Conservation (phyloP, 2,888 invertebrate genomes). For the Himalopsyche kuldschensis region DNA sequence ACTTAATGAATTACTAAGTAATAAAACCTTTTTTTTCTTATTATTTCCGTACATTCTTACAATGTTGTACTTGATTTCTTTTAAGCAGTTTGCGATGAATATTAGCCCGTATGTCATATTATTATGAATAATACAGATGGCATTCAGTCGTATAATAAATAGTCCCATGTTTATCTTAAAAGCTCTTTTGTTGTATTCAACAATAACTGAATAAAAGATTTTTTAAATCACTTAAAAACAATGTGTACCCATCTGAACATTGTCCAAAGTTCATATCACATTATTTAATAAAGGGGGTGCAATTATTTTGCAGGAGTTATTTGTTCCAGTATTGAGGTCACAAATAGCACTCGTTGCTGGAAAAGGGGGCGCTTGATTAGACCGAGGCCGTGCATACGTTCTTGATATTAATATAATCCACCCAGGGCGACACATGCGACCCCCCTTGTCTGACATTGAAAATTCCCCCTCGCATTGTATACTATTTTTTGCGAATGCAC, state of each 20-base stretch:
- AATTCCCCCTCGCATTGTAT: not conserved
- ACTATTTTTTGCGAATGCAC: not conserved
- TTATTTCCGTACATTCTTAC: too few relatives aligned
- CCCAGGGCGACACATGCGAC: constrained; percentile 14
- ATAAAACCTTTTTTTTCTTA: too few relatives aligned
- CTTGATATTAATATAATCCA: constrained; percentile 24
- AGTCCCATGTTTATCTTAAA: not conserved
- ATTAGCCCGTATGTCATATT: too few relatives aligned
- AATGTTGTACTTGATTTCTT: too few relatives aligned
- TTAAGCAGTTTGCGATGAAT: too few relatives aligned
- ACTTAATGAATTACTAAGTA: too few relatives aligned
- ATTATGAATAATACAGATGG: not conserved
- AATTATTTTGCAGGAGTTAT: not conserved
- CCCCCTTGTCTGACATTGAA: constrained; percentile 17
- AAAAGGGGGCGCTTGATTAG: not conserved
- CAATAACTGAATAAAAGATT: not conserved
- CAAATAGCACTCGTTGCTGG: not conserved
- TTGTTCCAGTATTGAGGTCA: constrained; percentile 1
- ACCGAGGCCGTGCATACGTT: constrained; percentile 17
- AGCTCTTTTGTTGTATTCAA: not conserved
- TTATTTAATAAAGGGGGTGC: not conserved
- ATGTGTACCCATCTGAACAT: not conserved
- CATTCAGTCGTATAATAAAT: not conserved
- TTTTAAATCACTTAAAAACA: not conserved
- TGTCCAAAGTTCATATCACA: not conserved